Conservation (phyloP, 2,113 vertebrate species). For the Xiphophorus couchianus region DNA sequence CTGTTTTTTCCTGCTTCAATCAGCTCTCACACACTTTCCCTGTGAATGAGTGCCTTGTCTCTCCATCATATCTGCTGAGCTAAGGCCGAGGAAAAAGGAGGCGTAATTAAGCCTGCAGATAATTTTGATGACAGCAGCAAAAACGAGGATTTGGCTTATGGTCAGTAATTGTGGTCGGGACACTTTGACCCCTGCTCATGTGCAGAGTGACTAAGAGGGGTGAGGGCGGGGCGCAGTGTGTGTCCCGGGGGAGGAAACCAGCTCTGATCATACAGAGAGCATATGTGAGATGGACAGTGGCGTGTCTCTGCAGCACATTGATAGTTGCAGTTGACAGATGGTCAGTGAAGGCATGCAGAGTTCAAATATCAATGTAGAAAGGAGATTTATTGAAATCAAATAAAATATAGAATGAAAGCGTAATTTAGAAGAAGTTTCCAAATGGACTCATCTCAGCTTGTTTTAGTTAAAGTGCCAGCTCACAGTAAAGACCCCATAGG, state of each 20-base stretch:
- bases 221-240: slow-evolving; percentile 56
- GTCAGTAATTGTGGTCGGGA: slow-evolving; percentile 75
- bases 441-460: no score
- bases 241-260: slow-evolving; percentile 49
- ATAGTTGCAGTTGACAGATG: not conserved
- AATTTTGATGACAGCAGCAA: slow-evolving; percentile 72
- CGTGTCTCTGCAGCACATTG: slow-evolving; percentile 16
- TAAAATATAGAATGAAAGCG: no score
- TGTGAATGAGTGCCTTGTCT: slow-evolving; percentile 47
- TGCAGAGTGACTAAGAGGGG: slow-evolving; percentile 59
- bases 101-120: slow-evolving; percentile 63
- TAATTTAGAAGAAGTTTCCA: no score
- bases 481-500: no score
- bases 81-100: slow-evolving; percentile 46
- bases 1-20: not conserved
- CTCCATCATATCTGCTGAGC: slow-evolving; percentile 53
- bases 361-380: not conserved
- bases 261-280: slow-evolving; percentile 41
- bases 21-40: slow-evolving; percentile 28
- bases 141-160: slow-evolving; percentile 70
- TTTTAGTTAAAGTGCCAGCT: no score
- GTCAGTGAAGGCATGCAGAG: not conserved
- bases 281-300: slow-evolving; percentile 23
- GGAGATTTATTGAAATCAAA: not conserved
- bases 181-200: slow-evolving; percentile 72